These are phyloP conservation scores for Tor tambroides DNA, from an alignment of 2,113 vertebrate genomes.

Conservation along the genomic window DNA sequence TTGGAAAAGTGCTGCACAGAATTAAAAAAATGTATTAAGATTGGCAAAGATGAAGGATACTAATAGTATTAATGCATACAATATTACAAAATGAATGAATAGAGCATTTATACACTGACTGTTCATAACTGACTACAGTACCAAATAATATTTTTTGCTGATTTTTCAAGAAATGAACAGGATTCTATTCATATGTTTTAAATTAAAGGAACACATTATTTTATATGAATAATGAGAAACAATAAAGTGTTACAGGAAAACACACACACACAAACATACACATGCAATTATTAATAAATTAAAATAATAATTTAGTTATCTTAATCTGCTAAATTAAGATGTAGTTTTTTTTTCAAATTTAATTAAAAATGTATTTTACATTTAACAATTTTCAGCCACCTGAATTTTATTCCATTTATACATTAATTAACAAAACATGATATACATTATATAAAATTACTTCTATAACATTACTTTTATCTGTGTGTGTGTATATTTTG, in stretches of 20 bases:
- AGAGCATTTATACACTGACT: too few species aligned
- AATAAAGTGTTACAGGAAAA: too few species aligned
- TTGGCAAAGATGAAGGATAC: neutral
- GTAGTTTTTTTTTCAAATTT: neutral
- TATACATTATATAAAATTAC: neutral
- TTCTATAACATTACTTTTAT: too few species aligned
- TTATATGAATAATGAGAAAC: neutral
- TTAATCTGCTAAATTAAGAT: too few species aligned
- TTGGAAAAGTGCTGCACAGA: constrained; percentile 48
- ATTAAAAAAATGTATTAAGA: constrained; percentile 20
- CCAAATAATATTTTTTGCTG: neutral
- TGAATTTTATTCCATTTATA: neutral
- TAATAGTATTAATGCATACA: neutral
- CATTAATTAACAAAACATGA: neutral
- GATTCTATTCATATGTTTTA: neutral
- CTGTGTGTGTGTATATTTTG: too few species aligned
- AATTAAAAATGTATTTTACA: neutral
- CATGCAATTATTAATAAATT: too few species aligned
- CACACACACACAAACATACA: too few species aligned
- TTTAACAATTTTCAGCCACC: neutral
- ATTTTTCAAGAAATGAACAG: neutral
- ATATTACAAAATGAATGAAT: neutral
- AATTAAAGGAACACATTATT: neutral
- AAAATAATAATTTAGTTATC: too few species aligned
- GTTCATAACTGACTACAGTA: neutral